A percentile compares a stretch with the other conserved stretches of the same genome.
Evolutionary conservation across 2,888 invertebrate genomes (phyloP).

Genomic region (Caenorhabditis sp.): DNA sequence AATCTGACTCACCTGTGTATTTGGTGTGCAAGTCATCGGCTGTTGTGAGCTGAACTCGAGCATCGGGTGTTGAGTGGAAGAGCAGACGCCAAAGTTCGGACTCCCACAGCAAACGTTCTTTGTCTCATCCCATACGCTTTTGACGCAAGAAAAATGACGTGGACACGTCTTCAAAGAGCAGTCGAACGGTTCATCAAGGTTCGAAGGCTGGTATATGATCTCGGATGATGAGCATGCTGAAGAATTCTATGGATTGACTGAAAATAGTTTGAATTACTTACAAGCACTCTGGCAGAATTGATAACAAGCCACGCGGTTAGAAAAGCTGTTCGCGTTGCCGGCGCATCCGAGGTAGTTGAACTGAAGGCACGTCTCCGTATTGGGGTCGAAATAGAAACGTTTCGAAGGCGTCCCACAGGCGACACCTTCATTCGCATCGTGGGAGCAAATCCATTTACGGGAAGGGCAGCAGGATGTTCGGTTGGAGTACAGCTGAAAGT

Average conservation of each 20-base stretch:
- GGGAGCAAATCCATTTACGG: conserved; percentile 64
- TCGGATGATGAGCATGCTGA: conserved; percentile 73
- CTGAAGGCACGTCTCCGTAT: conserved; percentile 57
- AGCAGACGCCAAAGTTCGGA: conserved; percentile 68
- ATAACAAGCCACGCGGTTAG: conserved; percentile 66
- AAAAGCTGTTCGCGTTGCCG: conserved; percentile 69
- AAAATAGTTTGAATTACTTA: conserved; percentile 20
- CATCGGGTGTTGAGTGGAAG: conserved; percentile 67
- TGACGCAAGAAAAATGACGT: conserved; percentile 65
- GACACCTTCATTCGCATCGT: conserved; percentile 64
- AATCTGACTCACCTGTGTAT: conserved; percentile 33
- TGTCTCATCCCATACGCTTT: conserved; percentile 64
- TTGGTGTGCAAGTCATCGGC: conserved; percentile 68
- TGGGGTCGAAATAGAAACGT: conserved; percentile 68
- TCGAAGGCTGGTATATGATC: conserved; percentile 66
- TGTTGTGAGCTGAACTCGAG: conserved; percentile 66
- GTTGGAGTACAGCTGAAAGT: conserved; percentile 39
- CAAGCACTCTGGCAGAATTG: conserved; percentile 73
- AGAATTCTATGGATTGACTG: not conserved
- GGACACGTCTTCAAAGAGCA: conserved; percentile 71
- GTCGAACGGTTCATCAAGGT: conserved; percentile 68
- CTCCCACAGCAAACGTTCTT: conserved; percentile 71
- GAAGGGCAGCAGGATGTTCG: conserved; percentile 66
- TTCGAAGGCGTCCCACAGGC: conserved; percentile 62
- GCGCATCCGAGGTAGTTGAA: conserved; percentile 62